Conservation (phyloP, 2,797 vertebrate genomes). For the Mormyrops attenuatus region DNA sequence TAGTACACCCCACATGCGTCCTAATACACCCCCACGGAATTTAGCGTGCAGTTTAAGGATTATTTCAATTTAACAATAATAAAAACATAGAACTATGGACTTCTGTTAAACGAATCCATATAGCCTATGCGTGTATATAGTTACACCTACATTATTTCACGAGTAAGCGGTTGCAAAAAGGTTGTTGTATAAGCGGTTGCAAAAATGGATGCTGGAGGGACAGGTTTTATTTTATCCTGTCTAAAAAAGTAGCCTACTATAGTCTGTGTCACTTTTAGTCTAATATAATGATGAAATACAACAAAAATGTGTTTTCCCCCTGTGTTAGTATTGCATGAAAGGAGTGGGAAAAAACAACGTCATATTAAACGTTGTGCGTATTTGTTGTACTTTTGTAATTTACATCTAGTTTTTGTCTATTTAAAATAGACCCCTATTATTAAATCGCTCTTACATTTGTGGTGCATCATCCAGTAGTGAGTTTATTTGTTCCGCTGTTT, state of each 20-base stretch:
- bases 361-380: neutral
- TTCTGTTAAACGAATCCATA: neutral
- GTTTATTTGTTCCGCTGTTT: constrained; percentile 57
- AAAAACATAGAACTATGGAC: neutral
- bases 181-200: neutral
- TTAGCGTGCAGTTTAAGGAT: neutral
- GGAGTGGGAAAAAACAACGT: neutral
- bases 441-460: neutral
- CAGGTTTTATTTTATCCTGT: neutral
- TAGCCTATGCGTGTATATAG: neutral
- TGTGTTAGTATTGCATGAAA: neutral
- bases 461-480: constrained; percentile 36
- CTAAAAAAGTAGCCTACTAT: neutral
- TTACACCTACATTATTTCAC: neutral
- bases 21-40: neutral
- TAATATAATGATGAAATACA: neutral
- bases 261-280: neutral
- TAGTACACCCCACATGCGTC: neutral
- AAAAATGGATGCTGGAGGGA: neutral
- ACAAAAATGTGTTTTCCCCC: constrained; percentile 21
- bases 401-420: neutral
- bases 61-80: neutral
- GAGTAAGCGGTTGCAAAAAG: too few species aligned
- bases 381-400: neutral
- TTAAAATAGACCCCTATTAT: neutral